A percentile compares a stretch with the other conserved stretches of the same genome.
These are phyloP conservation scores for Diadumene lineata DNA, from an alignment of 92 coral and sea anemone genomes.

Conservation along the genomic window DNA sequence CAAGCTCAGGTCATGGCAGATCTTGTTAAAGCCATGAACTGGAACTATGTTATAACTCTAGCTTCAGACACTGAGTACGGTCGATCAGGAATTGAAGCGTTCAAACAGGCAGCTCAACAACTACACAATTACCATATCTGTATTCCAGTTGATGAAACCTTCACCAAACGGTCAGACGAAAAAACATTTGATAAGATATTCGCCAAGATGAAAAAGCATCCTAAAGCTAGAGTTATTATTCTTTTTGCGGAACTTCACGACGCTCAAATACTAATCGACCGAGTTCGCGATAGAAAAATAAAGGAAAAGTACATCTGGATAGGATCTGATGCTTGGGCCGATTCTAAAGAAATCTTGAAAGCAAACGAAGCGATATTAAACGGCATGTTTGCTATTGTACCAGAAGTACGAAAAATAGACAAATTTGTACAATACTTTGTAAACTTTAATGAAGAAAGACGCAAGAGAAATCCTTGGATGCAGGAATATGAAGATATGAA, in stretches of 20 bases:
- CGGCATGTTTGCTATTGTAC: slow-evolving; percentile 80
- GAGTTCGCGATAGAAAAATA: slow-evolving; percentile 49
- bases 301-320: slow-evolving; percentile 64
- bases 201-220: slow-evolving; percentile 51
- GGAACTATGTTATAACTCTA: slow-evolving; percentile 81
- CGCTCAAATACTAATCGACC: slow-evolving; percentile 61
- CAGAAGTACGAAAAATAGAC: slow-evolving; percentile 60
- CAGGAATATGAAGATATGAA: slow-evolving; percentile 66
- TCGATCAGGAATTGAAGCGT: slow-evolving; percentile 82
- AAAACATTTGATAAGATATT: slow-evolving; percentile 64
- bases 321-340: slow-evolving; percentile 89
- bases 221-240: slow-evolving; percentile 72
- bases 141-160: slow-evolving; percentile 77
- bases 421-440: slow-evolving; percentile 75
- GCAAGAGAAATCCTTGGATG: slow-evolving; percentile 80
- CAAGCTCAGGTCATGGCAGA: slow-evolving; percentile 92
- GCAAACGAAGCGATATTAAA: slow-evolving; percentile 59
- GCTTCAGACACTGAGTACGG: slow-evolving; percentile 91
- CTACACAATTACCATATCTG: slow-evolving; percentile 73
- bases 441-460: slow-evolving; percentile 70
- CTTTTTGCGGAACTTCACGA: slow-evolving; percentile 85
- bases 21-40: slow-evolving; percentile 69
- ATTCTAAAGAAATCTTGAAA: slow-evolving; percentile 64
- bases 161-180: slow-evolving; percentile 71
- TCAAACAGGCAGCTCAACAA: slow-evolving; percentile 65